Percentiles rank a stretch among this genome's conserved stretches.
Evolutionary conservation across 2,797 vertebrate species (phyloP).

Genomic region (Novumbra hubbsi): DNA sequence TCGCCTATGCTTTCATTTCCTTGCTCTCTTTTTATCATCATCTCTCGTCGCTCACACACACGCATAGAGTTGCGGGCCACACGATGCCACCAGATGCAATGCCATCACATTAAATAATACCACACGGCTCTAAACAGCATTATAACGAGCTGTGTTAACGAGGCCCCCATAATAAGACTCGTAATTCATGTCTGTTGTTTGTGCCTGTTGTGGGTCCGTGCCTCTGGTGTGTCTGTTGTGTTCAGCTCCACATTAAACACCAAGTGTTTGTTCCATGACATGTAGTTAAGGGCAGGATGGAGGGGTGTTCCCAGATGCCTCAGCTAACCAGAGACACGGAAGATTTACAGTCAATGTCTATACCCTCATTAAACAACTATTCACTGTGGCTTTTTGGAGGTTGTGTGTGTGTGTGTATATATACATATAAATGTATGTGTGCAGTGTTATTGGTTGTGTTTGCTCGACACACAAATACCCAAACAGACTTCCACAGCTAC

Average conservation of each 20-base stretch:
- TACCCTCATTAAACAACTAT: slow-evolving; percentile 55
- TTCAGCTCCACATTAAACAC: neutral
- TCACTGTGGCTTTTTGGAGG: slow-evolving; percentile 6
- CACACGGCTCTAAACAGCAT: neutral
- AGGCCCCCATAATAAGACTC: neutral
- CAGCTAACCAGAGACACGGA: slow-evolving; percentile 53
- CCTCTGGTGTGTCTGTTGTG: slow-evolving; percentile 41
- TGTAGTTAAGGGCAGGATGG: slow-evolving; percentile 56
- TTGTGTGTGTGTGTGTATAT: neutral
- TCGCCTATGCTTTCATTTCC: neutral
- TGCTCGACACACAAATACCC: no score
- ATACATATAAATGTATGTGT: no score
- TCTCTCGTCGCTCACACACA: neutral
- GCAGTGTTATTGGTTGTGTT: no score
- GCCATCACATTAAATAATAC: neutral
- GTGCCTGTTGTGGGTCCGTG: no score
- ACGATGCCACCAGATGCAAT: neutral
- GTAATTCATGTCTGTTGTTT: no score
- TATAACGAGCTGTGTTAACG: neutral
- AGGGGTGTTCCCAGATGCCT: slow-evolving; percentile 62
- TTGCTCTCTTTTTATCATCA: neutral
- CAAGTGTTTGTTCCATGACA: slow-evolving; percentile 48
- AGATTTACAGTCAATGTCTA: slow-evolving; percentile 62
- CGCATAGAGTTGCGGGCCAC: neutral
- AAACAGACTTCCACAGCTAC: no score